phyloP scores from a whole-genome alignment of 1,140 invertebrate species.

The Dolichoris vasculosae region DNA sequence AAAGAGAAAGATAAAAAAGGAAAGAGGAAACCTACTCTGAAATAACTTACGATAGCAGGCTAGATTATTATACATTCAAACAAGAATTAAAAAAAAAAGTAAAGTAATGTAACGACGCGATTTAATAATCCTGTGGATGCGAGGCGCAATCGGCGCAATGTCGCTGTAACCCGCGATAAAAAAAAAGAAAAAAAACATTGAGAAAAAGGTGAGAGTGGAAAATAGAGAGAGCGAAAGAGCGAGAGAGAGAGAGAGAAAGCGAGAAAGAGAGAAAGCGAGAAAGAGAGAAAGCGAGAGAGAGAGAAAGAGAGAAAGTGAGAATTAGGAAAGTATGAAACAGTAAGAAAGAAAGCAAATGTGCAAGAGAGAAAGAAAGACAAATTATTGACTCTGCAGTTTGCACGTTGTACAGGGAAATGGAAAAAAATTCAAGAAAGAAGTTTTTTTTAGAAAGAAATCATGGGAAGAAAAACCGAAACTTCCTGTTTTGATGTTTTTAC shows the following conservation, averaged over 20 bases:
- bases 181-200: slow-evolving; percentile 12
- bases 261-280: slow-evolving; percentile 6
- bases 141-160: not conserved
- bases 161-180: not conserved
- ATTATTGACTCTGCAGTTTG: slow-evolving; percentile 41
- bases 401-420: slow-evolving; percentile 34
- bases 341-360: not conserved
- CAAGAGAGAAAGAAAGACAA: slow-evolving; percentile 42
- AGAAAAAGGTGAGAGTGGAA: not conserved
- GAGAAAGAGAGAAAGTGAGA: not conserved
- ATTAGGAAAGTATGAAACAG: not conserved
- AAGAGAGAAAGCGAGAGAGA: not conserved
- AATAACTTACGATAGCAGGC: slow-evolving; percentile 42
- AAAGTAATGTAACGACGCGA: slow-evolving; percentile 26
- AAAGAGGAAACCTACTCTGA: slow-evolving; percentile 40
- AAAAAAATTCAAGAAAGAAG: slow-evolving; percentile 35
- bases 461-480: not conserved
- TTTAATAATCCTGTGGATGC: slow-evolving; percentile 17
- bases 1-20: slow-evolving; percentile 9
- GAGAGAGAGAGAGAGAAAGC: not conserved
- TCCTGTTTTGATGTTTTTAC: slow-evolving; percentile 22
- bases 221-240: not conserved
- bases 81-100: slow-evolving; percentile 26
- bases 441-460: slow-evolving; percentile 8
- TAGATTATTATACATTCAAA: slow-evolving; percentile 50